These are phyloP conservation scores for Xylophagus ater DNA, from an alignment of 2,888 invertebrate genomes.

Conservation along the genomic window DNA sequence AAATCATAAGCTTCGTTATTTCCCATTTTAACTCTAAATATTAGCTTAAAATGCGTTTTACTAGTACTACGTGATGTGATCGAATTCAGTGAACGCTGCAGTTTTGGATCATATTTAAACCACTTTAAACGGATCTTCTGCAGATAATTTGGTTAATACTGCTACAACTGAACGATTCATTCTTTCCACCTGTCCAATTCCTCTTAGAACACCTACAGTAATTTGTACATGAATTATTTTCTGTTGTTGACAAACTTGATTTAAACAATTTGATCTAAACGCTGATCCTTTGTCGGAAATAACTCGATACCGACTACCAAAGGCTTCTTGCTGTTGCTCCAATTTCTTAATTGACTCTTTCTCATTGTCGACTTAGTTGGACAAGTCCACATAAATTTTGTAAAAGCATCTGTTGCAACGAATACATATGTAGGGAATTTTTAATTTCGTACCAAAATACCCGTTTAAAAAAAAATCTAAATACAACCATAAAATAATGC, in stretches of 20 bases:
- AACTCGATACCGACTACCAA: conserved; percentile 29
- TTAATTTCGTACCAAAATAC: no score
- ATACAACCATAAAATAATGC: no score
- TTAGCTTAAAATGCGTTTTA: conserved; percentile 7
- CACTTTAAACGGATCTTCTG: background rate
- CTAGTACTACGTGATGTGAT: conserved; percentile 1
- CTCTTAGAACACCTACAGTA: conserved; percentile 24
- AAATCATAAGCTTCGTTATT: conserved; percentile 5
- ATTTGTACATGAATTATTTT: conserved; percentile 24
- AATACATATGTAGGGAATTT: no score
- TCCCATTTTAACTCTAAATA: conserved; percentile 10
- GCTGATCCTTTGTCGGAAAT: conserved; percentile 29
- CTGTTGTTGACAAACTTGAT: conserved; percentile 26
- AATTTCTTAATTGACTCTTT: conserved; percentile 27
- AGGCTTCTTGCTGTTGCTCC: conserved; percentile 22
- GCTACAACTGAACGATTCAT: conserved; percentile 24
- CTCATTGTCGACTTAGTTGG: conserved; percentile 23
- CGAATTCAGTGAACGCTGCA: conserved; percentile 2
- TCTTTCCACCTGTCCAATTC: conserved; percentile 29
- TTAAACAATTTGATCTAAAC: conserved; percentile 29
- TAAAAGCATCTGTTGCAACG: conserved; percentile 26
- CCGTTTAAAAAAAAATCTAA: no score
- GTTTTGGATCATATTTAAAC: background rate
- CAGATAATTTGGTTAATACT: background rate
- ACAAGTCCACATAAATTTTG: conserved; percentile 29